A percentile compares a stretch with the other conserved stretches of the same genome.
These are phyloP conservation scores for Branchipolynoe longqiensis DNA, from an alignment of 2,888 invertebrate genomes.

Conservation along the genomic window DNA sequence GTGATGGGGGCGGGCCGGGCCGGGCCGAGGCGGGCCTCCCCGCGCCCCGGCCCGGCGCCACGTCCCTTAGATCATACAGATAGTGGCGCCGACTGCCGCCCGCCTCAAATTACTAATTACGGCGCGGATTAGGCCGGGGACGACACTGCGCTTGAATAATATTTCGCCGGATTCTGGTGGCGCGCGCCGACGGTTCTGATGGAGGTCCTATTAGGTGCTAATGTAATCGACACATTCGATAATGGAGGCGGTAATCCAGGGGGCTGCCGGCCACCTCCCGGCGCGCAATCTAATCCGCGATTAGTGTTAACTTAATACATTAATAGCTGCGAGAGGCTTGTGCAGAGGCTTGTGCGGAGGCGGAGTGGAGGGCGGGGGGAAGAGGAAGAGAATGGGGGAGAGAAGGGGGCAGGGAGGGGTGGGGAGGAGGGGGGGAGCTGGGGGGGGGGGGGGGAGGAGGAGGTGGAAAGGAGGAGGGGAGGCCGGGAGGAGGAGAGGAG, in stretches of 20 bases:
- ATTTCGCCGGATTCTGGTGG: not conserved
- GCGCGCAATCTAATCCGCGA: slow-evolving; percentile 40
- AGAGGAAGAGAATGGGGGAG: too few relatives aligned
- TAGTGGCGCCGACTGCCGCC: not conserved
- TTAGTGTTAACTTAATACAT: slow-evolving; percentile 39
- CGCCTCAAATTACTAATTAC: slow-evolving; percentile 28
- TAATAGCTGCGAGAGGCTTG: not conserved
- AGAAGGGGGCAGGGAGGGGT: too few relatives aligned
- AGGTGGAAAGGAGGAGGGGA: too few relatives aligned
- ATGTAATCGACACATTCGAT: slow-evolving; percentile 36
- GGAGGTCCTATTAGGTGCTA: slow-evolving; percentile 30
- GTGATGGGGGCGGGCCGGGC: not conserved
- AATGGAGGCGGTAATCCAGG: slow-evolving; percentile 22
- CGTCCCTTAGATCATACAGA: not conserved
- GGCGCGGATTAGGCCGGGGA: not conserved
- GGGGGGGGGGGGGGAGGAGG: too few relatives aligned
- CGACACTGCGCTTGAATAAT: slow-evolving; percentile 8
- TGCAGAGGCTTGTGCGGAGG: too few relatives aligned
- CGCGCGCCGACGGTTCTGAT: slow-evolving; percentile 12
- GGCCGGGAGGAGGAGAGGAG: too few relatives aligned
- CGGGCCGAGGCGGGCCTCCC: not conserved
- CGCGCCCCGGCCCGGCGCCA: not conserved
- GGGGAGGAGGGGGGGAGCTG: too few relatives aligned
- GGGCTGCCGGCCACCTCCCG: not conserved
- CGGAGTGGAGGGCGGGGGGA: too few relatives aligned